Percentiles rank a stretch among this genome's conserved stretches.
Evolutionary conservation across 2,888 invertebrate genomes (phyloP).

Genomic region (Matsumyia berberina): DNA sequence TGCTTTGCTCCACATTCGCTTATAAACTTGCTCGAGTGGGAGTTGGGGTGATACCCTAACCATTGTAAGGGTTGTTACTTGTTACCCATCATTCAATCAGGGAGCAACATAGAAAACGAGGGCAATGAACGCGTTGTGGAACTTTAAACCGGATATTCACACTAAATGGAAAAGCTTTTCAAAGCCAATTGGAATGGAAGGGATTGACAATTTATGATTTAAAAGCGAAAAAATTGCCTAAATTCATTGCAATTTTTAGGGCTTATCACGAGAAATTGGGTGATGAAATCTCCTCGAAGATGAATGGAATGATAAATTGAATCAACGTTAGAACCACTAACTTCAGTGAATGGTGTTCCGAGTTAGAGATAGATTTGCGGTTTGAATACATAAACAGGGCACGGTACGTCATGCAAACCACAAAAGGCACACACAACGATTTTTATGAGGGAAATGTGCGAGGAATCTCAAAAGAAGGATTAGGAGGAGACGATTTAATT

Average conservation of each 20-base stretch:
- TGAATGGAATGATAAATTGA: constrained; percentile 15
- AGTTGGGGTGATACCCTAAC: constrained; percentile 19
- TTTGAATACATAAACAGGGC: constrained; percentile 18
- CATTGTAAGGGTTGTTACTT: constrained; percentile 21
- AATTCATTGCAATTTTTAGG: background rate
- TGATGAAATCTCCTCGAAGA: background rate
- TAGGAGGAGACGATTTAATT: too few relatives aligned
- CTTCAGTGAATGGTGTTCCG: constrained; percentile 1
- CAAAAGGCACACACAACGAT: background rate
- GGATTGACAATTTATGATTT: constrained; percentile 17
- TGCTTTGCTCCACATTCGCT: constrained; percentile 45
- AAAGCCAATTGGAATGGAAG: constrained; percentile 24
- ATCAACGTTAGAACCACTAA: constrained; percentile 2
- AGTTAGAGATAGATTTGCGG: constrained; percentile 22
- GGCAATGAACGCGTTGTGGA: constrained; percentile 55
- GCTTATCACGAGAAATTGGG: constrained; percentile 2
- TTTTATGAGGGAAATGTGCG: background rate
- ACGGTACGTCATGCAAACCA: background rate
- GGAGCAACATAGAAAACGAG: constrained; percentile 29
- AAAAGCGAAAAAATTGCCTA: background rate
- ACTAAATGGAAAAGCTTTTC: constrained; percentile 21
- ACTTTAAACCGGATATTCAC: background rate
- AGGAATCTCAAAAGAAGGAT: constrained; percentile 13
- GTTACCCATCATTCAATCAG: constrained; percentile 24
- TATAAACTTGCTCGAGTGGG: background rate